phyloP scores from a whole-genome alignment of 2,113 vertebrate genomes.

The Ageneiosus marmoratus region DNA sequence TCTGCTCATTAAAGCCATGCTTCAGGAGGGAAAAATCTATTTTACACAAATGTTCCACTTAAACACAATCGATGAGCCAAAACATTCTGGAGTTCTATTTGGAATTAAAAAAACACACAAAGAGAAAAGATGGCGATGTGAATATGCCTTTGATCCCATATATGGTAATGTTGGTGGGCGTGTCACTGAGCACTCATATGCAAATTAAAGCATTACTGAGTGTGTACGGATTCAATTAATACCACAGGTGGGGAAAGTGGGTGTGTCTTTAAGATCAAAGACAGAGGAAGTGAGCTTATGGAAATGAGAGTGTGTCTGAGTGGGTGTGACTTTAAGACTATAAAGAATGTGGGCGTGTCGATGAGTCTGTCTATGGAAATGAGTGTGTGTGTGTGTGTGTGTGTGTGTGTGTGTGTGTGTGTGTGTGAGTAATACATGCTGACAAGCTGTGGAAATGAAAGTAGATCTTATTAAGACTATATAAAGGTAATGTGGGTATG shows the following conservation, averaged over 20 bases:
- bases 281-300: neutral
- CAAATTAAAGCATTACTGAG: neutral
- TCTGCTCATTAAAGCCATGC: conserved; percentile 9
- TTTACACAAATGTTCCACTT: conserved; percentile 2
- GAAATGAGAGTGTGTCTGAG: neutral
- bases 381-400: neutral
- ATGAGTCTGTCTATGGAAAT: neutral
- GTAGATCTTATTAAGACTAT: too few relatives aligned
- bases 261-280: neutral
- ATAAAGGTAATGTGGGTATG: neutral
- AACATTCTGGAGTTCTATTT: neutral
- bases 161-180: neutral
- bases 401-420: too few relatives aligned
- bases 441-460: too few relatives aligned
- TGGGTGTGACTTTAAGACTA: neutral
- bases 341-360: neutral
- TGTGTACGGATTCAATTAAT: neutral
- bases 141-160: neutral
- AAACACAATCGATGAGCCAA: neutral
- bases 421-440: neutral
- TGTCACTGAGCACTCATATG: neutral
- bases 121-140: neutral
- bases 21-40: conserved; percentile 6
- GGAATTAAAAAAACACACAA: neutral
- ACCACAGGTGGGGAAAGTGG: neutral